phyloP scores from a whole-genome alignment of 2,797 vertebrate species.

The Astyanax mexicanus region DNA sequence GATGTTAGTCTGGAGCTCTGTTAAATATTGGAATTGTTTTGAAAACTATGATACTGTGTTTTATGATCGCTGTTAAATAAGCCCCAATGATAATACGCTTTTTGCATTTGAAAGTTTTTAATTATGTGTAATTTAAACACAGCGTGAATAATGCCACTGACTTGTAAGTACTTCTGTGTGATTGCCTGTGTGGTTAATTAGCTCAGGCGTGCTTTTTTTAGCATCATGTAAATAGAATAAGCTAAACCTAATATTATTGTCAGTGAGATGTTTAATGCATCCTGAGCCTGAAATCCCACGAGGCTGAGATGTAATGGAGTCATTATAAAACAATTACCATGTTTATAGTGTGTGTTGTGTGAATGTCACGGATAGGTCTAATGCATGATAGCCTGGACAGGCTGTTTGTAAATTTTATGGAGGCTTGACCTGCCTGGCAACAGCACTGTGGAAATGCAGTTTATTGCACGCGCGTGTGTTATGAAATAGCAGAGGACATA shows the following conservation, averaged over 20 bases:
- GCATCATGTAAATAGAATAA: conserved; percentile 19
- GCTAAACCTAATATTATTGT: conserved; percentile 14
- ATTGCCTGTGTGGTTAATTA: conserved; percentile 11
- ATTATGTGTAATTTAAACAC: not conserved
- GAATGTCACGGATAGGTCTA: conserved; percentile 14
- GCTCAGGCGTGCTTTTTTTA: conserved; percentile 1
- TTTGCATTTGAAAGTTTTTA: not conserved
- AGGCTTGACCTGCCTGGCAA: conserved; percentile 49
- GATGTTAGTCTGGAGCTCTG: too few species aligned
- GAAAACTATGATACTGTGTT: too few species aligned
- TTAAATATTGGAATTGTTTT: too few species aligned
- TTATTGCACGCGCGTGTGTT: not conserved
- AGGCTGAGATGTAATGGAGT: conserved; percentile 2
- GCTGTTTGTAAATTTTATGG: conserved; percentile 35
- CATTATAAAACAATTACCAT: conserved; percentile 43
- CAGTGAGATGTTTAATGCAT: conserved; percentile 22
- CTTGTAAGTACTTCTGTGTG: not conserved
- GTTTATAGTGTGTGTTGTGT: conserved; percentile 26
- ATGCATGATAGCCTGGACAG: not conserved
- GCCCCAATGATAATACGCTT: not conserved
- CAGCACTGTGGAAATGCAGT: conserved; percentile 17
- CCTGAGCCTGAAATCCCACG: not conserved
- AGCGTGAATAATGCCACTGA: not conserved
- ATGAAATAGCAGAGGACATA: too few species aligned
- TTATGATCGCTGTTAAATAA: too few species aligned